Conservation (phyloP, 64 coral and sea anemone genomes). For the Platygyra sinensis region DNA sequence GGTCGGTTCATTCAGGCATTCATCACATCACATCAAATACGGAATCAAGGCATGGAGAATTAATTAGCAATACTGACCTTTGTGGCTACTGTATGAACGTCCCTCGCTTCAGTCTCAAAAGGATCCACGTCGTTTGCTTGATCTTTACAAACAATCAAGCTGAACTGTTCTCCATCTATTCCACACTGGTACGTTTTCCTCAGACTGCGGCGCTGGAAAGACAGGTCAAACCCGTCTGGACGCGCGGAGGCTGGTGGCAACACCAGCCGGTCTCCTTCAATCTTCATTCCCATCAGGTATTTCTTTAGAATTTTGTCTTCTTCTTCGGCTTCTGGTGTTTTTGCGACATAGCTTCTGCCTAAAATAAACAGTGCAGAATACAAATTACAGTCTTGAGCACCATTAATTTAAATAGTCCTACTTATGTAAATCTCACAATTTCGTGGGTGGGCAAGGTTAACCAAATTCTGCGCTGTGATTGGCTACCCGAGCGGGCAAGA, state of each 20-base stretch:
- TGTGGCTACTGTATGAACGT: neutral
- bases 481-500: too few species aligned
- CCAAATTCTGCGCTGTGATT: too few species aligned
- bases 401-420: too few species aligned
- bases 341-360: neutral
- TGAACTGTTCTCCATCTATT: neutral
- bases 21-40: too few species aligned
- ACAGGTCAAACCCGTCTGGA: constrained; percentile 10
- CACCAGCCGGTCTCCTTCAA: neutral
- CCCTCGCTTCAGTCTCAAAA: neutral
- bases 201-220: neutral
- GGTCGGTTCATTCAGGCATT: too few species aligned
- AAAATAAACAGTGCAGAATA: neutral
- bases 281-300: constrained; percentile 11
- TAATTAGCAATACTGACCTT: neutral
- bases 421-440: too few species aligned
- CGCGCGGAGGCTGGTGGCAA: constrained; percentile 3
- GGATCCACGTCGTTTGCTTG: neutral
- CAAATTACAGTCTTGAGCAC: too few species aligned
- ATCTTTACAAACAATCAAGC: constrained; percentile 17
- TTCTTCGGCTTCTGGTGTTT: constrained; percentile 5
- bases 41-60: too few species aligned
- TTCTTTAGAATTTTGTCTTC: neutral
- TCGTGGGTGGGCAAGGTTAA: too few species aligned
- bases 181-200: neutral